These are phyloP conservation scores for Cheilosia vulpina DNA, from an alignment of 2,888 invertebrate species.

Conservation along the genomic window DNA sequence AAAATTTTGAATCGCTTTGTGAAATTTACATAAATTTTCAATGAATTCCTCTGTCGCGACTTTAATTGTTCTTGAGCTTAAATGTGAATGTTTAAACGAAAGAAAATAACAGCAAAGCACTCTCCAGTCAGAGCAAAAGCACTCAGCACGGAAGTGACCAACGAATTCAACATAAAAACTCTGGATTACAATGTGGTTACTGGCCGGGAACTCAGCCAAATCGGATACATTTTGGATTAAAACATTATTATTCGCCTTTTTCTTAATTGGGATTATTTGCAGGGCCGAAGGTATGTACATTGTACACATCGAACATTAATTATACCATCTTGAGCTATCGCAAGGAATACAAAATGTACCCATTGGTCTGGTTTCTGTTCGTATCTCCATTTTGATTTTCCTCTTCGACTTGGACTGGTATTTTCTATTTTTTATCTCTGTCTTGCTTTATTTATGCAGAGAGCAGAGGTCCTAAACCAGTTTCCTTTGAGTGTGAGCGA, in stretches of 20 bases:
- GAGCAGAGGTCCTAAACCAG: conserved; percentile 71
- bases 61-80: conserved; percentile 55
- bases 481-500: conserved; percentile 61
- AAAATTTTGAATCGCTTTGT: conserved; percentile 26
- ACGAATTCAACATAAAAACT: conserved; percentile 72
- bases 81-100: conserved; percentile 70
- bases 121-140: conserved; percentile 57
- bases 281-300: conserved; percentile 70
- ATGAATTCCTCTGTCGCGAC: conserved; percentile 59
- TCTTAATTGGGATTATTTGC: conserved; percentile 74
- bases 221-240: conserved; percentile 81
- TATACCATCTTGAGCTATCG: not conserved
- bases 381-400: conserved; percentile 74
- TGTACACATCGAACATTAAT: conserved; percentile 4
- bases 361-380: conserved; percentile 20
- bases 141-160: conserved; percentile 72
- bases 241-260: conserved; percentile 72
- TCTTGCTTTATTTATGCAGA: conserved; percentile 33
- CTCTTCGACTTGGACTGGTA: conserved; percentile 29
- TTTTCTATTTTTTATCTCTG: conserved; percentile 58
- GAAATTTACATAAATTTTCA: conserved; percentile 37
- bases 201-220: conserved; percentile 80
- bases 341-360: conserved; percentile 49
- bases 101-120: conserved; percentile 64
- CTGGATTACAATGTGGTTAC: conserved; percentile 80